Percentiles rank a stretch among this genome's conserved stretches.
Evolutionary conservation across 1,140 invertebrate species (phyloP).

Genomic region (Euborellia annulipes): DNA sequence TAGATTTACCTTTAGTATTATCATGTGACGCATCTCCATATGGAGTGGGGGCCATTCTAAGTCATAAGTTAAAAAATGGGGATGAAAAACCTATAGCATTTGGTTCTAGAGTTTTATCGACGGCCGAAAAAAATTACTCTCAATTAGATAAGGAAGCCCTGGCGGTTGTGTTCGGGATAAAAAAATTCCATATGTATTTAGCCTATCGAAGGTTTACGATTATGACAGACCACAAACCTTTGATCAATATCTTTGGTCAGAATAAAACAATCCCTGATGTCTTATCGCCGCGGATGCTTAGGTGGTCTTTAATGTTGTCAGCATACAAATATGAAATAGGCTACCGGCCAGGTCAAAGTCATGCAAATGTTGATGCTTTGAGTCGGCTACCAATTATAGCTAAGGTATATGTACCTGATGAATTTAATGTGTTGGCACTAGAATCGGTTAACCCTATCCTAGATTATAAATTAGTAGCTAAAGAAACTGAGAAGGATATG

Average conservation of each 20-base stretch:
- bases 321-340: slow-evolving; percentile 13
- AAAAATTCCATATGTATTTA: slow-evolving; percentile 30
- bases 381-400: slow-evolving; percentile 12
- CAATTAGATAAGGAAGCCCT: slow-evolving; percentile 32
- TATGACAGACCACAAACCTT: slow-evolving; percentile 25
- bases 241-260: slow-evolving; percentile 20
- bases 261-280: slow-evolving; percentile 16
- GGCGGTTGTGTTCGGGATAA: slow-evolving; percentile 26
- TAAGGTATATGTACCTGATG: too few species aligned
- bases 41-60: slow-evolving; percentile 23
- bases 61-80: slow-evolving; percentile 19
- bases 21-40: slow-evolving; percentile 21
- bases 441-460: too few species aligned
- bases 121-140: slow-evolving; percentile 28
- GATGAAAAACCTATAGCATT: slow-evolving; percentile 22
- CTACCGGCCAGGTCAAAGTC: slow-evolving; percentile 9
- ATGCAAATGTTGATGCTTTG: slow-evolving; percentile 12
- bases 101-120: slow-evolving; percentile 21
- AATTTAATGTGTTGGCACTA: too few species aligned
- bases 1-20: slow-evolving; percentile 16
- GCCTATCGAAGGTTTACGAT: slow-evolving; percentile 24
- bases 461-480: too few species aligned
- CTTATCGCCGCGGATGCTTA: slow-evolving; percentile 14
- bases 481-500: too few species aligned
- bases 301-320: slow-evolving; percentile 10